Conservation (phyloP, 1,140 invertebrate genomes). For the Tachypleus tridentatus region DNA sequence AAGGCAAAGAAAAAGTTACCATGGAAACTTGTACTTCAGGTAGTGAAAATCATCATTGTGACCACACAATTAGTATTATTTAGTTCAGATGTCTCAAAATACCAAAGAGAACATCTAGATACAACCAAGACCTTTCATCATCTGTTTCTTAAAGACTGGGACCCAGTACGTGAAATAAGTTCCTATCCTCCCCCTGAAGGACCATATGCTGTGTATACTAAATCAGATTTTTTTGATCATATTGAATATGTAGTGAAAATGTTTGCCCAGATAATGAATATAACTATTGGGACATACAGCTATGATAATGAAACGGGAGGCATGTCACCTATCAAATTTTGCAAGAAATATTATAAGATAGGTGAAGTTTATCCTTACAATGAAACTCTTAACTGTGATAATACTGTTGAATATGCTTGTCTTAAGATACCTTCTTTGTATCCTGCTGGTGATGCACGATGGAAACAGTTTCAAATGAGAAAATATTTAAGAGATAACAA, state of each 20-base stretch:
- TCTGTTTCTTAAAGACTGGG: constrained; percentile 58
- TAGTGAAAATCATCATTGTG: constrained; percentile 92
- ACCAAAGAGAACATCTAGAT: constrained; percentile 21
- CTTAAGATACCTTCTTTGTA: constrained; percentile 14
- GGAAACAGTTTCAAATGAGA: constrained; percentile 41
- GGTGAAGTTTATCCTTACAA: constrained; percentile 76
- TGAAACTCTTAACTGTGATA: constrained; percentile 80
- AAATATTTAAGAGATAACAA: constrained; percentile 45
- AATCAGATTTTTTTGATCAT: constrained; percentile 65
- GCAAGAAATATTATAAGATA: constrained; percentile 61
- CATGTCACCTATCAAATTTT: constrained; percentile 53
- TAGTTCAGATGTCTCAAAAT: constrained; percentile 70
- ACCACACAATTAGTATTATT: constrained; percentile 86
- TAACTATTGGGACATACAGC: constrained; percentile 73
- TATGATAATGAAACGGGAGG: constrained; percentile 52
- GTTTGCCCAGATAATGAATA: constrained; percentile 62
- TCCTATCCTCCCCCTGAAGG: constrained; percentile 85
- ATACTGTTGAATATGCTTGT: constrained; percentile 47
- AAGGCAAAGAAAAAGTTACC: constrained; percentile 78
- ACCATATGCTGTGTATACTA: constrained; percentile 77
- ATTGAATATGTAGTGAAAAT: constrained; percentile 71
- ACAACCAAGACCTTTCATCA: constrained; percentile 71
- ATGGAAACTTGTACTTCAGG: constrained; percentile 88
- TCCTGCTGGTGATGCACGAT: constrained; percentile 17
- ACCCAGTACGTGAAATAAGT: constrained; percentile 73